phyloP scores from a whole-genome alignment of 2,888 invertebrate genomes.

The Aradus depressus region DNA sequence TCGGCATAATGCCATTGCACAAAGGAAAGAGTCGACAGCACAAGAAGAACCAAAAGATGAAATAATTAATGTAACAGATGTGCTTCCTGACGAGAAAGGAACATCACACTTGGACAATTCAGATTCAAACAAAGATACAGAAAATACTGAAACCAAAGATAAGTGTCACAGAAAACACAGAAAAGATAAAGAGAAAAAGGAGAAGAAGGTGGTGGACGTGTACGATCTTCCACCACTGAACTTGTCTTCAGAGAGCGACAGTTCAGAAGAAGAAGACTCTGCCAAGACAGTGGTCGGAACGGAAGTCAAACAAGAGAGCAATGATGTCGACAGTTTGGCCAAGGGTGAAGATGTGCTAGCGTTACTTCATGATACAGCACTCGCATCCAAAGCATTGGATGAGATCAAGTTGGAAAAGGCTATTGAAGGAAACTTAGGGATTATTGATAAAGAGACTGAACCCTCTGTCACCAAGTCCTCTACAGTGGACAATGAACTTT shows the following conservation, averaged over 20 bases:
- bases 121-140: slow-evolving; percentile 18
- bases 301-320: background rate
- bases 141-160: slow-evolving; percentile 22
- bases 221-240: slow-evolving; percentile 68
- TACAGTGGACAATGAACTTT: too few species aligned
- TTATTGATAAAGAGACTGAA: too few species aligned
- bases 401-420: too few species aligned
- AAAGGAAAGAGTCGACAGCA: slow-evolving; percentile 10
- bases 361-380: too few species aligned
- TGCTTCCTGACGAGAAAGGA: slow-evolving; percentile 23
- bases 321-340: too few species aligned
- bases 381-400: too few species aligned
- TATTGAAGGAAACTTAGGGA: too few species aligned
- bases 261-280: slow-evolving; percentile 43
- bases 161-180: slow-evolving; percentile 31
- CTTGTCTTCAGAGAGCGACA: slow-evolving; percentile 69
- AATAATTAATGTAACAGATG: slow-evolving; percentile 28
- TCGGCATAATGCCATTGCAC: slow-evolving; percentile 41
- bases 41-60: slow-evolving; percentile 28
- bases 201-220: slow-evolving; percentile 48
- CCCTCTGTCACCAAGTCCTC: too few species aligned
- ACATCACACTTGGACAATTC: slow-evolving; percentile 18
- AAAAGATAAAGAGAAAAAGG: slow-evolving; percentile 38
- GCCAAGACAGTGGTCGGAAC: background rate
- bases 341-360: too few species aligned